Evolutionary conservation across 2,797 vertebrate genomes (phyloP), one percentile per base, ranked within the genome.

Genomic region (Menidia menidia): DNA sequence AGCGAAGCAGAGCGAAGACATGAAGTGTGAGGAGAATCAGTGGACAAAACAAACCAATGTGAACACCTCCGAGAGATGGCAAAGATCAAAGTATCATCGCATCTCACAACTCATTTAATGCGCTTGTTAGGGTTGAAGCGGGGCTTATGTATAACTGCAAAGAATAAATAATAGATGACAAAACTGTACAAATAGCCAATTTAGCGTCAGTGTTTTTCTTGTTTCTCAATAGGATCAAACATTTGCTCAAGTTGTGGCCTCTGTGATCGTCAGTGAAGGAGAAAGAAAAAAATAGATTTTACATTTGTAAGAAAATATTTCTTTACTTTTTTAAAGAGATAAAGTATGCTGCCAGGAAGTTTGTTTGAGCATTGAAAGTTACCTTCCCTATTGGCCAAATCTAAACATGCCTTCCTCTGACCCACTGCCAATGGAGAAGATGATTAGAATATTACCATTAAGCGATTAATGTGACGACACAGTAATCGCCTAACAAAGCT

Each of bases 1-100:
- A 75, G 83, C 85, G 80, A 90, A 84, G 84, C 63, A 75, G 51
- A 75, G 89, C 75, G 77, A 68, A 89, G 74, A 82, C 80, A 80
- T 33, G 88, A 87, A 88, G 89, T 93, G 92, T 92, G 93, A 42
- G 87, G 89, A 92, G 90, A 90, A 90, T 89, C 77, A 86, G 85
- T 90, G 59, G 80, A 87, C 85, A 86, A 82, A 78, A 79, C 61
- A 68, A 74, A 68, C 80, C 55, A 84, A 83, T 75, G 51, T 78
- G 83, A 81, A 50, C 33, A 64, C 64, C 86, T 76, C 68, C 77
- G 71, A 89, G 79, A 55, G 62, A 84, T 78, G 43, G 45, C 69
- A 64, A 71, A 82, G 85, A 91, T 92, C 87, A 92, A 87, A 75
- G 43, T 58, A 80, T 84, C 62, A 69, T 66, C 68, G 73, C 60